Conservation (phyloP, 1,140 invertebrate genomes). For the Ganaspis sp. region DNA sequence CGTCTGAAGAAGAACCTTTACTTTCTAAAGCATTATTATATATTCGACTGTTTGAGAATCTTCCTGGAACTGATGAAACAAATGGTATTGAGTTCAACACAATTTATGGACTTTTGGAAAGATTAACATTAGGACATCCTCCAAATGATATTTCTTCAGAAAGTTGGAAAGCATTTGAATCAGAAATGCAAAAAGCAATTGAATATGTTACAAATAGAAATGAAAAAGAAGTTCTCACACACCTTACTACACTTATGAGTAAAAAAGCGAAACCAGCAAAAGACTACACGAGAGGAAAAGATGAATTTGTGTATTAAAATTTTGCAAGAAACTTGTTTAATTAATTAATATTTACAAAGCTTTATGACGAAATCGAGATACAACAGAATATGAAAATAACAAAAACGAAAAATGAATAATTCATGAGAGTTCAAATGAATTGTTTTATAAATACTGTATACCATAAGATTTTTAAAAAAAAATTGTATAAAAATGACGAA, state of each 20-base stretch:
- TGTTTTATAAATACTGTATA: too few relatives aligned
- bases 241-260: constrained; percentile 24
- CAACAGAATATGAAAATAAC: too few relatives aligned
- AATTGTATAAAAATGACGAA: too few relatives aligned
- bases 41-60: constrained; percentile 47
- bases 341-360: too few relatives aligned
- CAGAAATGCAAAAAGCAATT: constrained; percentile 32
- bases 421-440: too few relatives aligned
- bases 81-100: constrained; percentile 45
- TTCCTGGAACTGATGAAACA: constrained; percentile 39
- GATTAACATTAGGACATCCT: constrained; percentile 38
- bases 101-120: constrained; percentile 40
- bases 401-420: too few relatives aligned
- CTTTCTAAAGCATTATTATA: constrained; percentile 45
- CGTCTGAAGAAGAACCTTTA: constrained; percentile 11
- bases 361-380: too few relatives aligned
- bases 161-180: constrained; percentile 36
- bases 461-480: too few relatives aligned
- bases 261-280: constrained; percentile 1
- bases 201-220: constrained; percentile 36
- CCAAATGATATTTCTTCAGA: constrained; percentile 33
- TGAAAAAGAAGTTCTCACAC: constrained; percentile 37
- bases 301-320: neutral
- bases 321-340: too few relatives aligned
- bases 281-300: constrained; percentile 23